Evolutionary conservation across 2,888 invertebrate genomes (phyloP), one percentile per base, ranked within the genome.

Genomic region (Sphaerophoria taeniata): DNA sequence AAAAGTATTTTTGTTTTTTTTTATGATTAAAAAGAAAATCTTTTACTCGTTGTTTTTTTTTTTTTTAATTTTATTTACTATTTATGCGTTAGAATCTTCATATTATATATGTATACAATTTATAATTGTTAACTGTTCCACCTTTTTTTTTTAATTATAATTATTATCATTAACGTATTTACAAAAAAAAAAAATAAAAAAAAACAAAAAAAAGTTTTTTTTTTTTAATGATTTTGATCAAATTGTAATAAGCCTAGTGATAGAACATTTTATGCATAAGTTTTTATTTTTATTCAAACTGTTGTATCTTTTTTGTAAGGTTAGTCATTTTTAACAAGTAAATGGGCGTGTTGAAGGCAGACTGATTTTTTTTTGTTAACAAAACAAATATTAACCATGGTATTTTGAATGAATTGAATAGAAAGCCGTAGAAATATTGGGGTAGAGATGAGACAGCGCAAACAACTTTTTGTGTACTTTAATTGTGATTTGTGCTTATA

Each of bases 121-220:
- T 81, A 86, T 76, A 67, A 86, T 84, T 84, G 87, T 87, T 88
- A 88, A 89, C 88, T 89, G 90, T 90, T 90, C 90, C 89, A 90
- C 90, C 90, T 90, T 90, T 90, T 90, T 89, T 90, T 90, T 39
- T 43, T 24, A 24, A 24, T 2, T 24, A 24, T 24, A 24, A 90
- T 91, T 90, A 90, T 90, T 90, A 90, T 90, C 89, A 91, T 76
- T 90, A 90, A 90, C 91, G 90, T 90, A 90, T 90, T 91, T 90
- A 90, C 90, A 90, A 90, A 69, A 61, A 74, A 87, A 79, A 43
- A 69, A 58, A 72, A 87, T 80, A 43, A 69, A 75, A 77, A 77
- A 56, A 77, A 69, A 77, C 34, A 81, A 14, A 58, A 16, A 58
- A 43, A 71, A 73, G 69, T 65, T 16, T 36, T 55, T 63, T 34